phyloP scores from a whole-genome alignment of 2,797 vertebrate genomes.

The Phoebastria nigripes region DNA sequence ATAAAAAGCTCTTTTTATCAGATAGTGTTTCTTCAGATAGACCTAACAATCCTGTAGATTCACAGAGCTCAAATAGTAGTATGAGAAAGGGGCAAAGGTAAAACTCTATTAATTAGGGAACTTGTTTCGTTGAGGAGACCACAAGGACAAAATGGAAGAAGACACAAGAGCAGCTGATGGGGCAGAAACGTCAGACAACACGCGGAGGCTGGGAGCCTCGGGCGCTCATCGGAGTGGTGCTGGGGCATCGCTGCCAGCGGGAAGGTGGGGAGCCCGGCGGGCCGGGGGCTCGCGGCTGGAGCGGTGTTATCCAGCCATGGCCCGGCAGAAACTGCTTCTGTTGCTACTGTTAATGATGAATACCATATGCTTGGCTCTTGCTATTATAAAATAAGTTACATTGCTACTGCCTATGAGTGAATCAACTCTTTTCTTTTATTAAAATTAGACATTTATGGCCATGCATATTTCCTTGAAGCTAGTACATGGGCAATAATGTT shows the following conservation, averaged over 20 bases:
- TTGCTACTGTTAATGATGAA: slow-evolving; percentile 75
- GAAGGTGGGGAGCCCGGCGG: slow-evolving; percentile 10
- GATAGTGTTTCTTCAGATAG: not conserved
- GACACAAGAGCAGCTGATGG: slow-evolving; percentile 6
- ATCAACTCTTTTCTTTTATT: slow-evolving; percentile 42
- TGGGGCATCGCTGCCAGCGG: slow-evolving; percentile 19
- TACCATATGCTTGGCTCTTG: slow-evolving; percentile 74
- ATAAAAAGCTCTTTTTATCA: not conserved
- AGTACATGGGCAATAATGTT: not conserved
- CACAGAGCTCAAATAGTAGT: not conserved
- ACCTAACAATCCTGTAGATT: not conserved
- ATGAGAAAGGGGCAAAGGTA: not conserved
- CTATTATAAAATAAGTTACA: slow-evolving; percentile 22
- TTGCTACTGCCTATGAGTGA: slow-evolving; percentile 13
- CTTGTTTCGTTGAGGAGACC: not conserved
- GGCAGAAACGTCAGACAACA: not conserved
- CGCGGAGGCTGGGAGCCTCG: not conserved
- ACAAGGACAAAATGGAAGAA: not conserved
- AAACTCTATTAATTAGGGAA: not conserved
- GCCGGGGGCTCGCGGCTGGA: not conserved
- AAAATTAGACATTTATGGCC: not conserved
- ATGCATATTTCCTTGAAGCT: not conserved
- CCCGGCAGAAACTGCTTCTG: slow-evolving; percentile 61
- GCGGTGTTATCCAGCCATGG: slow-evolving; percentile 48
- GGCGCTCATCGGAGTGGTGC: slow-evolving; percentile 6